Evolutionary conservation across 2,888 invertebrate genomes (phyloP).

Genomic region (Elaeidobius kamerunicus): DNA sequence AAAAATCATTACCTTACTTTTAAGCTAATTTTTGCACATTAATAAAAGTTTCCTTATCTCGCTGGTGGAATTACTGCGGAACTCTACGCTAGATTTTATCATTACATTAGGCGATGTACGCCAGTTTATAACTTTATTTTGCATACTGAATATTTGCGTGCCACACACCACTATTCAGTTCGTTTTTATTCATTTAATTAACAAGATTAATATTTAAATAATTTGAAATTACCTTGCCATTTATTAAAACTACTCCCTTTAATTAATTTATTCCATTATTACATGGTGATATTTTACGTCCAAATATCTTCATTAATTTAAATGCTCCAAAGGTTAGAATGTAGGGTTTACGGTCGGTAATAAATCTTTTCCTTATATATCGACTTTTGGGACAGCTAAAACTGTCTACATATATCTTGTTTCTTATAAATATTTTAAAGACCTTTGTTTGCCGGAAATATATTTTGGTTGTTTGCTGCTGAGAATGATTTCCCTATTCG

Average conservation of each 20-base stretch:
- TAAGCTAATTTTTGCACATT: no score
- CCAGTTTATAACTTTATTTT: slow-evolving; percentile 15
- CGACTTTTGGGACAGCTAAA: neutral
- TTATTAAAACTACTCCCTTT: neutral
- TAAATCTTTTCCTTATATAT: neutral
- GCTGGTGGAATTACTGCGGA: no score
- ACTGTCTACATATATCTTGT: neutral
- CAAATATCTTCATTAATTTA: neutral
- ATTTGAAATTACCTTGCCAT: neutral
- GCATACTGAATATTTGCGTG: slow-evolving; percentile 18
- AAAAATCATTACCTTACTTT: no score
- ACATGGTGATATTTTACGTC: neutral
- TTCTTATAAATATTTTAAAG: neutral
- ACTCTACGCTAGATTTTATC: slow-evolving; percentile 7
- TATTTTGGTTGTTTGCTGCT: neutral
- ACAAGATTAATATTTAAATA: slow-evolving; percentile 16
- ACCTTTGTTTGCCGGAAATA: neutral
- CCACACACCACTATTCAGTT: slow-evolving; percentile 15
- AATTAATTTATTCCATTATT: neutral
- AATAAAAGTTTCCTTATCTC: no score
- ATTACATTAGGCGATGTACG: slow-evolving; percentile 9
- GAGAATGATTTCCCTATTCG: neutral
- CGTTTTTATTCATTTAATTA: slow-evolving; percentile 17
- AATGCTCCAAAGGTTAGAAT: neutral
- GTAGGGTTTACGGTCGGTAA: neutral